Conservation (phyloP, 53 echinoderm and acorn worm genomes). For the Temnopleurus reevesii region DNA sequence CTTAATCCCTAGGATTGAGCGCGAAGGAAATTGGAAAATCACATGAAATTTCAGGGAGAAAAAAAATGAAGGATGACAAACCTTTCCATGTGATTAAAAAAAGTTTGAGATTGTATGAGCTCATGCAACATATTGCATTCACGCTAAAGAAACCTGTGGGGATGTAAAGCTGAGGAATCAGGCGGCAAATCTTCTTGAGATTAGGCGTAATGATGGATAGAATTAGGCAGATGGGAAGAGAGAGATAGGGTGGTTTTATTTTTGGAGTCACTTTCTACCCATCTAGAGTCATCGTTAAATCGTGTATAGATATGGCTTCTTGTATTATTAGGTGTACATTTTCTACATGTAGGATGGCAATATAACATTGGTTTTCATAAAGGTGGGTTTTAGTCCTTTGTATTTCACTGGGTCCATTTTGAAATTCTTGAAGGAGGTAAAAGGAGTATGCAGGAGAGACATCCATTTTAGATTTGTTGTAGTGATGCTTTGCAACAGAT, state of each 20-base stretch:
- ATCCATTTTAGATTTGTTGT: no score
- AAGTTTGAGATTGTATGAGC: neutral
- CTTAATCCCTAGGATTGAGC: constrained; percentile 9
- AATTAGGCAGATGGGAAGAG: constrained; percentile 5
- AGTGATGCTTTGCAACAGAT: no score
- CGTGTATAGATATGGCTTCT: no score
- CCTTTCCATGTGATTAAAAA: neutral
- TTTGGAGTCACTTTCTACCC: no score
- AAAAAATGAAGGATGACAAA: neutral
- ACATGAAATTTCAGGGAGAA: neutral
- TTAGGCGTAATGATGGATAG: constrained; percentile 38
- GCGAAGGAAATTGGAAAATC: constrained; percentile 33
- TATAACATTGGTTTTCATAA: no score
- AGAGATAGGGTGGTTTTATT: neutral
- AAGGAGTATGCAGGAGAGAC: no score
- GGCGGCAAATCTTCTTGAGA: neutral
- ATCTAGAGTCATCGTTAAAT: no score
- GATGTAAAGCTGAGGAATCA: constrained; percentile 7
- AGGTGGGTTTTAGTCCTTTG: no score
- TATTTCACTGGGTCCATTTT: no score
- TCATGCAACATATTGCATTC: constrained; percentile 1
- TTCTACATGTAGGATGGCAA: no score
- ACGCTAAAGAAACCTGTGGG: neutral
- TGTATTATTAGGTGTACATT: no score
- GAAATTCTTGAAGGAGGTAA: no score